Evolutionary conservation across 2,797 vertebrate genomes (phyloP).

Genomic region (Pitangus sulphuratus): DNA sequence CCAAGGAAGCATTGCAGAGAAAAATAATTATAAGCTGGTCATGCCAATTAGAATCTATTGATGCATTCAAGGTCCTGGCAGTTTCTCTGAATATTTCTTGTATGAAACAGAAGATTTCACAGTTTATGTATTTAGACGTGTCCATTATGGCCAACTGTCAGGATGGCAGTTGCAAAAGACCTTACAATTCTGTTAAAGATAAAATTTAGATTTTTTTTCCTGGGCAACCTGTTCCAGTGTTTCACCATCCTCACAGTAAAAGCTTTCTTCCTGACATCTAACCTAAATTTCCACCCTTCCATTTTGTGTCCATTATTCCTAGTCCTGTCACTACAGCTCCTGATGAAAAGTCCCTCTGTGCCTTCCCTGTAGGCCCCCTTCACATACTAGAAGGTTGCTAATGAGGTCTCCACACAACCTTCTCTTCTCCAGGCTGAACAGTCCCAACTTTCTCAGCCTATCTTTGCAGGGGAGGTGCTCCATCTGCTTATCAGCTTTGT

Average conservation of each 20-base stretch:
- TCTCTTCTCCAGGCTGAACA: neutral
- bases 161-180: neutral
- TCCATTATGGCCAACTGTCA: too few species aligned
- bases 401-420: neutral
- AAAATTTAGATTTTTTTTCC: neutral
- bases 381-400: neutral
- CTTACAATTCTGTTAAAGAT: neutral
- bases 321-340: neutral
- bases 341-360: neutral
- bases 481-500: neutral
- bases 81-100: neutral
- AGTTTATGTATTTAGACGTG: neutral
- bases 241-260: neutral
- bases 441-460: neutral
- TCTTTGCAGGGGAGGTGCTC: neutral
- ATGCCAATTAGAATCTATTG: neutral
- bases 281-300: neutral
- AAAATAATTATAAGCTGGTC: neutral
- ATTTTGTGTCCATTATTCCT: neutral
- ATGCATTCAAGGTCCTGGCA: neutral
- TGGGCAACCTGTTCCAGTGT: neutral
- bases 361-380: neutral
- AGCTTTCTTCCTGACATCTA: neutral
- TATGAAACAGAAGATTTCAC: neutral
- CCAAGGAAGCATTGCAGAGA: neutral